phyloP scores from a whole-genome alignment of 2,888 invertebrate genomes.

The Nemurella pictetii region DNA sequence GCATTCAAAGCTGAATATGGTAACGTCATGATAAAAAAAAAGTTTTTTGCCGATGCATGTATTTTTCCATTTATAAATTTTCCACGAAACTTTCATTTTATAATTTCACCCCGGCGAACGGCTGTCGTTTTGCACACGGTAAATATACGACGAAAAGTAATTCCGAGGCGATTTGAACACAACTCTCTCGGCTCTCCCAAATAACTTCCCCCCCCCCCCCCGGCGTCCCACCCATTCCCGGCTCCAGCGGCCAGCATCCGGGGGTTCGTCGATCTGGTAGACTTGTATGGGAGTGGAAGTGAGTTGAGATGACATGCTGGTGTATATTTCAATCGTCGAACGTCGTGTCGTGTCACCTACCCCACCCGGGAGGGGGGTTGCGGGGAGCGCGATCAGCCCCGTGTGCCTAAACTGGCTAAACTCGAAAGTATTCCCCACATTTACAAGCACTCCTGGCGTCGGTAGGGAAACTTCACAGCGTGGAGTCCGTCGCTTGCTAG shows the following conservation, averaged over 20 bases:
- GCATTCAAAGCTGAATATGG: no score
- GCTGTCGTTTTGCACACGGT: background rate
- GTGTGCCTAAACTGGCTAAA: no score
- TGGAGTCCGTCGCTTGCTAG: no score
- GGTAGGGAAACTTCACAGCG: background rate
- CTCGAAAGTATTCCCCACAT: background rate
- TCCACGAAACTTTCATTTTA: background rate
- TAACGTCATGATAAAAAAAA: no score
- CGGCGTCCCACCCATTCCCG: no score
- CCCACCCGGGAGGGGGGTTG: no score
- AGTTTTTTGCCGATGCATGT: no score
- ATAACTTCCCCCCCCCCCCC: background rate
- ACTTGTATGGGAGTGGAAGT: background rate
- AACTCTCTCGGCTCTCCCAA: background rate
- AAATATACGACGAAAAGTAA: background rate
- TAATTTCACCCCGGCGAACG: background rate
- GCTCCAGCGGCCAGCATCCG: background rate
- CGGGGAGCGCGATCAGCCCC: no score
- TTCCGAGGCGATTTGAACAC: background rate
- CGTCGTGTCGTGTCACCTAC: background rate
- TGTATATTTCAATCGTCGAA: background rate
- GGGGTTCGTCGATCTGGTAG: background rate
- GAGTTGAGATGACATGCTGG: background rate
- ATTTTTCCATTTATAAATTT: no score
- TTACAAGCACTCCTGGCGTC: background rate